Conservation (phyloP, 2,113 vertebrate species). For the Notarius lentiginosus region DNA sequence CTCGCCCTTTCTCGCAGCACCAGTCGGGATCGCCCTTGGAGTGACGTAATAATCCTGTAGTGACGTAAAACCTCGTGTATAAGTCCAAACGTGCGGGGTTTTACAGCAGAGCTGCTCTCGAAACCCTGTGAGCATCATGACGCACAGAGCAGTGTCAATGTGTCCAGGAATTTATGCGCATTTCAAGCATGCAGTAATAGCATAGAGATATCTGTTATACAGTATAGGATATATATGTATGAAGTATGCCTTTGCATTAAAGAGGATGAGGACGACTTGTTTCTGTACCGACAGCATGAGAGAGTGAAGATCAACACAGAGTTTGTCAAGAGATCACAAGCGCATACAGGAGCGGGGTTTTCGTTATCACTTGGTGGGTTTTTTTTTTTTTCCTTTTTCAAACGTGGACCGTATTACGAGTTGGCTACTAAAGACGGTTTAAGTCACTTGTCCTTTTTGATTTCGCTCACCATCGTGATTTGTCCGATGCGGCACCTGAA, state of each 20-base stretch:
- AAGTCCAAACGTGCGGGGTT: constrained; percentile 1
- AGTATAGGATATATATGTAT: neutral
- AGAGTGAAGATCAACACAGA: neutral
- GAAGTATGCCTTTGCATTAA: neutral
- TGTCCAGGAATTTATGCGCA: neutral
- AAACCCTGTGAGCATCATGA: neutral
- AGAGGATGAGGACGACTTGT: constrained; percentile 12
- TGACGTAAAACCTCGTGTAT: constrained; percentile 25
- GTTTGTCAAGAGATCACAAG: neutral
- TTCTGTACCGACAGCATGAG: neutral
- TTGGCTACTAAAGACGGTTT: neutral
- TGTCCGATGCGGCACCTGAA: constrained; percentile 11
- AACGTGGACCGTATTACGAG: neutral
- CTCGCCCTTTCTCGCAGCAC: neutral
- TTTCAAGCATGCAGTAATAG: neutral
- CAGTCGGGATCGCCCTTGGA: neutral
- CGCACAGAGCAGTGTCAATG: neutral
- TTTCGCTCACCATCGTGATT: neutral
- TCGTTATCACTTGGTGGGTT: neutral
- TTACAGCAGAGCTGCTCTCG: constrained; percentile 7
- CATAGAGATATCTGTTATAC: neutral
- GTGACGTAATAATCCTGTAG: constrained; percentile 7
- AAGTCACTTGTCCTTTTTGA: neutral
- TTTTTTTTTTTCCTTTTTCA: neutral
- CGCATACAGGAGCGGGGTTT: neutral